phyloP scores from a whole-genome alignment of 2,113 vertebrate genomes.

The Anoplopoma fimbria region DNA sequence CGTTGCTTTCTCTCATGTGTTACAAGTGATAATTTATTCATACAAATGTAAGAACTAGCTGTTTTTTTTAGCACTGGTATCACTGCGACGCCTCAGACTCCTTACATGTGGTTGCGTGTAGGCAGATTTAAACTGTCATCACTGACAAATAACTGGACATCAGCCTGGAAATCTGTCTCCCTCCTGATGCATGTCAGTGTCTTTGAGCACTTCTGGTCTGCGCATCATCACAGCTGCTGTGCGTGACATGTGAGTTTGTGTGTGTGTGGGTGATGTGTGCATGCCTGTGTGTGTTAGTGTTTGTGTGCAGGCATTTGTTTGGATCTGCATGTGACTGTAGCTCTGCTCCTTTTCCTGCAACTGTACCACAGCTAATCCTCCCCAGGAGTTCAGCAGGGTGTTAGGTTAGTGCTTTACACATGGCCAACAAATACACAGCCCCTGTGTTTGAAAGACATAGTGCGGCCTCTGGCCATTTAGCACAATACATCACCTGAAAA shows the following conservation, averaged over 20 bases:
- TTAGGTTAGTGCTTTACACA: slow-evolving; percentile 46
- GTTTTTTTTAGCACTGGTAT: slow-evolving; percentile 14
- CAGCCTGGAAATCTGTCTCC: slow-evolving; percentile 54
- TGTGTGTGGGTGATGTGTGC: no score
- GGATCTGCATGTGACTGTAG: slow-evolving; percentile 52
- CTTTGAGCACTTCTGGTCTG: slow-evolving; percentile 51
- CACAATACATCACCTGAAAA: slow-evolving; percentile 25
- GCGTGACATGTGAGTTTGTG: slow-evolving; percentile 9
- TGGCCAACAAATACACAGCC: slow-evolving; percentile 39
- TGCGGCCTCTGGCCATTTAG: slow-evolving; percentile 2
- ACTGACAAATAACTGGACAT: slow-evolving; percentile 61
- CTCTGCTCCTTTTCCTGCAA: slow-evolving; percentile 51
- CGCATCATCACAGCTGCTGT: slow-evolving; percentile 56
- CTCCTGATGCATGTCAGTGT: slow-evolving; percentile 47
- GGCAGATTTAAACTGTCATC: slow-evolving; percentile 45
- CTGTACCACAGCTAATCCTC: slow-evolving; percentile 59
- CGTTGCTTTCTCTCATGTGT: slow-evolving; percentile 37
- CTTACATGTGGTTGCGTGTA: background rate
- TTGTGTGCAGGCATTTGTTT: slow-evolving; percentile 53
- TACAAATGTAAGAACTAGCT: slow-evolving; percentile 36
- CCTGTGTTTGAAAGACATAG: slow-evolving; percentile 44
- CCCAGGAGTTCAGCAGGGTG: slow-evolving; percentile 54
- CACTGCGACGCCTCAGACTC: background rate
- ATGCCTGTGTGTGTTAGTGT: slow-evolving; percentile 38
- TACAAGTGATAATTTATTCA: slow-evolving; percentile 60